Evolutionary conservation across 2,888 invertebrate species (phyloP), one percentile per base, ranked within the genome.

Genomic region (Drosophila dives): DNA sequence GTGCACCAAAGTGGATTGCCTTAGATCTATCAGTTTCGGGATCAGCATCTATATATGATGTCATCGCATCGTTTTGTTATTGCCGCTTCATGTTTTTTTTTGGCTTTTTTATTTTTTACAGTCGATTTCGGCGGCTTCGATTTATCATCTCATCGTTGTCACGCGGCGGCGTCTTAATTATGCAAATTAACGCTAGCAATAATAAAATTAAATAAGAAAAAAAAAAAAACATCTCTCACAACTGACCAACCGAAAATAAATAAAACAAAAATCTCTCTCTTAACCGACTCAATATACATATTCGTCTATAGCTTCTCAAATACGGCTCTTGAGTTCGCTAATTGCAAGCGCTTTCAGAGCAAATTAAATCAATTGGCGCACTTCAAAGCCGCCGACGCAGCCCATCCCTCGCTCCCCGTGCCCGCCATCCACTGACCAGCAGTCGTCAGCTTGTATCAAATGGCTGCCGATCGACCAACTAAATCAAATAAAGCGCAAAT

Each of bases 331-430:
- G 49, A 32, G 61, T 51, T 66, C 59, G 80, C 83, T 82, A 85
- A 85, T 82, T 83, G 83, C 85, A 85, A 72, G 54, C 81, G 80
- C 81, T 80, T 80, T 82, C 75, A 68, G 58, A 72, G 75, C 84
- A 76, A 80, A 82, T 86, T 69, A 80, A 86, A 85, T 84, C 87
- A 86, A 80, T 86, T 80, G 78, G 67, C 70, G 78, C 77, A 77
- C 77, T 86, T 86, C 86, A 84, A 80, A 83, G 72, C 53, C 54
- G 71, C 75, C 75, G 75, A 54, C 50, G 62, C 72, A 42, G 42
- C 55, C 55, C 55, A 51, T 45, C 33, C 55, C 33, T 32, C 38
- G 6, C 20, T 17, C 65, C 48, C 45, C 15, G 29, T 29, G 5
- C 5, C 29, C 5, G 29, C 6, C 29, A 6, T 32, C 51, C 33